Evolutionary conservation across 2,113 vertebrate species (phyloP).

Genomic region (Orthochromis malagaraziensis): DNA sequence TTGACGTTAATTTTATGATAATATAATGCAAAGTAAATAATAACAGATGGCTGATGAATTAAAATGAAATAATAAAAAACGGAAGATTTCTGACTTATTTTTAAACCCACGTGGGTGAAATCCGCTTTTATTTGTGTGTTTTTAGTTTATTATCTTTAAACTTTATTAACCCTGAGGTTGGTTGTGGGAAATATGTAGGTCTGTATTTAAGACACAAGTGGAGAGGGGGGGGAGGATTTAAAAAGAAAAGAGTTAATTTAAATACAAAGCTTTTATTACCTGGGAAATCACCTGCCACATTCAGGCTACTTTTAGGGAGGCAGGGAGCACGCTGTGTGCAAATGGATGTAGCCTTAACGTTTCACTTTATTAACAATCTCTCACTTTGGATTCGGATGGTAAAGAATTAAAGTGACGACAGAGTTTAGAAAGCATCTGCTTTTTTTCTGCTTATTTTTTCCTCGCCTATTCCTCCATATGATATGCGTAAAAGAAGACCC

Average conservation of each 20-base stretch:
- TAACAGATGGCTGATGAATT: neutral
- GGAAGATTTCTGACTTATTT: neutral
- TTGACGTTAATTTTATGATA: neutral
- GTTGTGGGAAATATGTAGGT: neutral
- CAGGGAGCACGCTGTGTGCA: constrained; percentile 39
- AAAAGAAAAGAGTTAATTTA: constrained; percentile 24
- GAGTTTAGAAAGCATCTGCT: neutral
- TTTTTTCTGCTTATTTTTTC: neutral
- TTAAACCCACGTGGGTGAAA: neutral
- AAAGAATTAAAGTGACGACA: neutral
- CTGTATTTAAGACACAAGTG: neutral
- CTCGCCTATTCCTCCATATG: constrained; percentile 28
- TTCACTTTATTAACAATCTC: neutral
- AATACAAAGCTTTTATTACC: constrained; percentile 63
- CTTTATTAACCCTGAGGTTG: neutral
- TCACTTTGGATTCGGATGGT: neutral
- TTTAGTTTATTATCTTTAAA: neutral
- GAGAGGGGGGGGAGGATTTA: neutral
- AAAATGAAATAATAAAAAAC: neutral
- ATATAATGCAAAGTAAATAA: neutral
- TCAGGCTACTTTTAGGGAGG: neutral
- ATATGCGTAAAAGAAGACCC: constrained; percentile 57
- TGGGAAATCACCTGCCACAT: neutral
- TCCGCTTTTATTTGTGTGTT: neutral
- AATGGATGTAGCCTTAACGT: constrained; percentile 25